These are phyloP conservation scores for Pipra filicauda DNA, from an alignment of 2,113 vertebrate genomes.

Conservation along the genomic window DNA sequence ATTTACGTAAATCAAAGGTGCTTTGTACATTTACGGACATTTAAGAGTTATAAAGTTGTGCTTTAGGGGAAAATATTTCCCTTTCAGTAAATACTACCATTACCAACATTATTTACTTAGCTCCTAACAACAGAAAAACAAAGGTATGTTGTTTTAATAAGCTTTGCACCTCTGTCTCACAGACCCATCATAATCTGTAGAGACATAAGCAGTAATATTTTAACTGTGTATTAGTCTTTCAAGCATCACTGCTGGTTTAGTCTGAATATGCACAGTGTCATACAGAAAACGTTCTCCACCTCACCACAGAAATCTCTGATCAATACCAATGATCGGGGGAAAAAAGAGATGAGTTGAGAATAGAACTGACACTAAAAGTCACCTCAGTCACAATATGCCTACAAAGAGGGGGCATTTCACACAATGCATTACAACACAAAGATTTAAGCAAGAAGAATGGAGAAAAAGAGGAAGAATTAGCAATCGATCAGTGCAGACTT, in stretches of 20 bases:
- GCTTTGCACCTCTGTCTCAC: background rate
- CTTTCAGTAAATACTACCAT: background rate
- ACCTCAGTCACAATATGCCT: background rate
- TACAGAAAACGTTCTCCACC: background rate
- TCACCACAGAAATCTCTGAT: background rate
- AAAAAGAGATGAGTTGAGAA: background rate
- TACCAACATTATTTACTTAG: background rate
- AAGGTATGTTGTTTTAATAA: background rate
- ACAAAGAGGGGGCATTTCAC: background rate
- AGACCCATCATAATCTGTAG: background rate
- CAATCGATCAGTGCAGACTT: background rate
- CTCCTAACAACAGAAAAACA: background rate
- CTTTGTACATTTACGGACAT: background rate
- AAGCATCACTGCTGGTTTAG: background rate
- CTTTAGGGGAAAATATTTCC: background rate
- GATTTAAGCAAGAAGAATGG: background rate
- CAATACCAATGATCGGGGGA: background rate
- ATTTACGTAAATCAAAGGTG: background rate
- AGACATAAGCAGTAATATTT: background rate
- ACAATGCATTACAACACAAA: background rate
- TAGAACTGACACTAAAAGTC: background rate
- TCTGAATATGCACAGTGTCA: background rate
- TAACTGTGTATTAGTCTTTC: background rate
- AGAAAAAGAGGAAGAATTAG: background rate
- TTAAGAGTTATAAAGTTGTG: background rate